phyloP scores from a whole-genome alignment of 2,797 vertebrate species.

The Enteromius mattozi region DNA sequence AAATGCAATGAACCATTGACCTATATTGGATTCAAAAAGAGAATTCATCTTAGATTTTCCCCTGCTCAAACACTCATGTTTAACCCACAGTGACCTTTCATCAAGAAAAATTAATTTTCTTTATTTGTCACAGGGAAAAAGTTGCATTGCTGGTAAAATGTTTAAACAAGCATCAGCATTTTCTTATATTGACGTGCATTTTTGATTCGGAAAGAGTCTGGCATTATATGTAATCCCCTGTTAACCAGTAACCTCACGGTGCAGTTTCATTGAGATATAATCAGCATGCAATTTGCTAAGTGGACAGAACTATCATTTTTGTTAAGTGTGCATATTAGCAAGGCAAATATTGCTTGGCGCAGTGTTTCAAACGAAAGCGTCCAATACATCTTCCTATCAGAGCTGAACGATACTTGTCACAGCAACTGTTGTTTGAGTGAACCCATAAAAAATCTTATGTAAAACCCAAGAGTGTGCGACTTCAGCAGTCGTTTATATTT shows the following conservation, averaged over 20 bases:
- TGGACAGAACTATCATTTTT: conserved; percentile 79
- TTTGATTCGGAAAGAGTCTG: conserved; percentile 64
- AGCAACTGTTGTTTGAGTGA: conserved; percentile 68
- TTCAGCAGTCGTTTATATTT: background rate
- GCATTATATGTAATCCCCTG: conserved; percentile 72
- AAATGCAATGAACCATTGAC: conserved; percentile 74
- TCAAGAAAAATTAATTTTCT: conserved; percentile 79
- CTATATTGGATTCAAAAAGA: conserved; percentile 73
- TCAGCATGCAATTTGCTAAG: conserved; percentile 81
- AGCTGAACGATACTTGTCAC: conserved; percentile 71
- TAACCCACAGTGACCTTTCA: conserved; percentile 73
- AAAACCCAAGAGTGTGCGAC: conserved; percentile 36
- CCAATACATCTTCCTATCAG: conserved; percentile 69
- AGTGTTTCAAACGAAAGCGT: conserved; percentile 68
- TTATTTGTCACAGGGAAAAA: conserved; percentile 70
- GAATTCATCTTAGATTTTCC: conserved; percentile 73
- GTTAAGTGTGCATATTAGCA: conserved; percentile 77
- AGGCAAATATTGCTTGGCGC: conserved; percentile 71
- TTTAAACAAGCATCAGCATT: conserved; percentile 73
- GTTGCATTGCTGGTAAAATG: conserved; percentile 72
- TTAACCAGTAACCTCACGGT: conserved; percentile 74
- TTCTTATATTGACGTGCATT: conserved; percentile 70
- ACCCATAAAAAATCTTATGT: background rate
- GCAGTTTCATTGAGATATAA: conserved; percentile 75
- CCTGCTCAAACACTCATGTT: conserved; percentile 67